A percentile compares a stretch with the other conserved stretches of the same genome.
phyloP scores from a whole-genome alignment of 2,888 invertebrate species.

The Melitaea athalia region DNA sequence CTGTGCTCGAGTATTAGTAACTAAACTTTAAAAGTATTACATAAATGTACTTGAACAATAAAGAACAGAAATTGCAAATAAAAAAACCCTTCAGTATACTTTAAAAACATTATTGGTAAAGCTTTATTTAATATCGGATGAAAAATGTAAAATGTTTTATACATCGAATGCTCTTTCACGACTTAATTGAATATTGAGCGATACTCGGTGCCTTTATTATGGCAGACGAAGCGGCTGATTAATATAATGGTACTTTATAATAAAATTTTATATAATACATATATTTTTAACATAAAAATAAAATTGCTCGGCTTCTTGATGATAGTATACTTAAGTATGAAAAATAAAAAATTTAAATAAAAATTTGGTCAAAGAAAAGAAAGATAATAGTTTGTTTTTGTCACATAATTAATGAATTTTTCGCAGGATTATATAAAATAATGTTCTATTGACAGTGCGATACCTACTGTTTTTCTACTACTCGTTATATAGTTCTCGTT shows the following conservation, averaged over 20 bases:
- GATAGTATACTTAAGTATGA: neutral
- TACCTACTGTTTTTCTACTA: no score
- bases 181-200: conserved; percentile 52
- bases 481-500: no score
- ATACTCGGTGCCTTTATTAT: conserved; percentile 48
- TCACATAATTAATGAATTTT: no score
- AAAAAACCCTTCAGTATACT: neutral
- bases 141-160: neutral
- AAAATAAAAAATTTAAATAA: no score
- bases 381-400: no score
- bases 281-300: neutral
- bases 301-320: neutral
- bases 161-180: conserved; percentile 40
- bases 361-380: no score
- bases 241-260: neutral
- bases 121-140: neutral
- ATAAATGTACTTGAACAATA: neutral
- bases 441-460: no score
- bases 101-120: neutral
- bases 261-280: neutral
- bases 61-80: neutral
- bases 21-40: conserved; percentile 4
- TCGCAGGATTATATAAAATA: no score
- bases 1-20: conserved; percentile 25
- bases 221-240: conserved; percentile 41